Conservation (phyloP, 2,888 invertebrate genomes). For the Elysia crispata region DNA sequence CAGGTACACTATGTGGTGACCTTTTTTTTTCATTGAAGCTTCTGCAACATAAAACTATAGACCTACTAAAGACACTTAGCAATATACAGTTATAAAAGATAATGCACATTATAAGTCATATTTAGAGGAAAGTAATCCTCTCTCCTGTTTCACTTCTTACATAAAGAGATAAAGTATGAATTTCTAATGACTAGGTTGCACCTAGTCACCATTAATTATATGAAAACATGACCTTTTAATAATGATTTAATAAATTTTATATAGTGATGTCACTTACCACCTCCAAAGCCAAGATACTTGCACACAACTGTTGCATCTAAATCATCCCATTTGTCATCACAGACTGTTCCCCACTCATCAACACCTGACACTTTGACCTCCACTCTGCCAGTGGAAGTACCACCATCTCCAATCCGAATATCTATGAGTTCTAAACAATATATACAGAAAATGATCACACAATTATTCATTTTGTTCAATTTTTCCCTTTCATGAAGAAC, state of each 20-base stretch:
- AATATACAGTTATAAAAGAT: neutral
- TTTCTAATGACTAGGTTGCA: too few relatives aligned
- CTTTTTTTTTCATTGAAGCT: too few relatives aligned
- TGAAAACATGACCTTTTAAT: too few relatives aligned
- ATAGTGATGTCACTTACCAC: constrained; percentile 51
- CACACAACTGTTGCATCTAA: constrained; percentile 68
- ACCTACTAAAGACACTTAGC: neutral
- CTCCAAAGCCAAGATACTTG: constrained; percentile 61
- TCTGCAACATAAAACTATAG: too few relatives aligned
- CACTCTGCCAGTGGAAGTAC: constrained; percentile 80
- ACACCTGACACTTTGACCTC: constrained; percentile 80
- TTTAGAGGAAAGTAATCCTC: too few relatives aligned
- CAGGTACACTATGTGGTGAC: neutral
- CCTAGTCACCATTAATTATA: too few relatives aligned
- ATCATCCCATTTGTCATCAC: constrained; percentile 69
- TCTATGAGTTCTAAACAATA: constrained; percentile 76
- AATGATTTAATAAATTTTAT: too few relatives aligned
- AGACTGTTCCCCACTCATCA: constrained; percentile 70
- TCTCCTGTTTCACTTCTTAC: too few relatives aligned
- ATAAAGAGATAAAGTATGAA: too few relatives aligned
- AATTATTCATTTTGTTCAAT: neutral
- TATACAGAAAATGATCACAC: neutral
- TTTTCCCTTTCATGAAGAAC: too few relatives aligned
- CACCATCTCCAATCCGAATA: constrained; percentile 79
- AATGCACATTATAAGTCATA: neutral